These are phyloP conservation scores for Leptestheria dahalacensis DNA, from an alignment of 1,140 invertebrate species.

Conservation along the genomic window DNA sequence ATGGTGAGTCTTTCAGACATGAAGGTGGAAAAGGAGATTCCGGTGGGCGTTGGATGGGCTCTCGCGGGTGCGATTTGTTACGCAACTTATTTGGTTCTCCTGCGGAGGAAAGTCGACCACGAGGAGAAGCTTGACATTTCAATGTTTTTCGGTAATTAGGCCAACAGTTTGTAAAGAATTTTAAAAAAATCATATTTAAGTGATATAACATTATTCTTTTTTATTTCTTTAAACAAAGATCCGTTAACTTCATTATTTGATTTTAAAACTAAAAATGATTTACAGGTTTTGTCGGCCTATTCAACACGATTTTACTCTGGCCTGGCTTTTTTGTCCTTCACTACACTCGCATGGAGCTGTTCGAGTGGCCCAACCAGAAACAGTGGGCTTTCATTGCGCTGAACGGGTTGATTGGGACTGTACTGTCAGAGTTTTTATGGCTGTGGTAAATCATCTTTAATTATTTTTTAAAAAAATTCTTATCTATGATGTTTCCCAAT, in stretches of 20 bases:
- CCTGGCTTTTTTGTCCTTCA: slow-evolving; percentile 71
- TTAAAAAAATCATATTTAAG: not conserved
- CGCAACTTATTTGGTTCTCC: slow-evolving; percentile 64
- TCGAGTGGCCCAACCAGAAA: slow-evolving; percentile 60
- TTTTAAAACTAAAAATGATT: slow-evolving; percentile 19
- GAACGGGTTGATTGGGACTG: slow-evolving; percentile 74
- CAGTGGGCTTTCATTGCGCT: slow-evolving; percentile 62
- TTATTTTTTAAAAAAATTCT: too few relatives aligned
- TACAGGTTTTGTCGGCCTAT: slow-evolving; percentile 72
- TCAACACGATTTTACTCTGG: slow-evolving; percentile 66
- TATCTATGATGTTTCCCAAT: too few relatives aligned
- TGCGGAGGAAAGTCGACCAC: slow-evolving; percentile 61
- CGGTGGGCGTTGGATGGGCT: slow-evolving; percentile 54
- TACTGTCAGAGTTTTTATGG: slow-evolving; percentile 73
- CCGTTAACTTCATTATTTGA: not conserved
- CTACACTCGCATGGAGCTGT: slow-evolving; percentile 55
- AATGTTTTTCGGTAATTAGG: slow-evolving; percentile 64
- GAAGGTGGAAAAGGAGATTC: slow-evolving; percentile 33
- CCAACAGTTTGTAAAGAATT: slow-evolving; percentile 12
- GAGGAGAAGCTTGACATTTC: slow-evolving; percentile 79
- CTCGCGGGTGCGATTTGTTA: slow-evolving; percentile 69
- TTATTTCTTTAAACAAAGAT: not conserved
- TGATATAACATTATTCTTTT: not conserved
- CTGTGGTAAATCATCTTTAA: slow-evolving; percentile 70
- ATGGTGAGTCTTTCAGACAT: slow-evolving; percentile 54